These are phyloP conservation scores for Tupaia chinensis DNA, from an alignment of 2,113 vertebrate genomes.

Conservation along the genomic window DNA sequence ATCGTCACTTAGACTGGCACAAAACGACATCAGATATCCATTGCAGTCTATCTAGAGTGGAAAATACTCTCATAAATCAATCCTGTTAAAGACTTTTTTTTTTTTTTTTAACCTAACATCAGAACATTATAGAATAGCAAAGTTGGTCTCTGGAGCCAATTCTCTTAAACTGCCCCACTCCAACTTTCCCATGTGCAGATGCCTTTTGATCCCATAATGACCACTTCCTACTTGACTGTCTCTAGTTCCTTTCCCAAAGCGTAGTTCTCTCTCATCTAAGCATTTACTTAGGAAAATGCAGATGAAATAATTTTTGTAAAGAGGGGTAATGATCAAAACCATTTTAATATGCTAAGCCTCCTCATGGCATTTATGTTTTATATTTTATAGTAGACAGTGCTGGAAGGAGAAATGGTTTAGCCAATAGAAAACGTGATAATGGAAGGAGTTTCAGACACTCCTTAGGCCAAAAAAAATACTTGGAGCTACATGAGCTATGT, in stretches of 20 bases:
- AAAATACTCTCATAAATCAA: constrained; percentile 46
- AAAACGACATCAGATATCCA: constrained; percentile 19
- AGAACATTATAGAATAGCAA: neutral
- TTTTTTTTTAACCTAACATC: neutral
- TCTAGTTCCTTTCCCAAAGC: neutral
- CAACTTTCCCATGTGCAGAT: rapidly evolving
- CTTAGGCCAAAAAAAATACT: neutral
- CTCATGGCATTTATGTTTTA: neutral
- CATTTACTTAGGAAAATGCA: neutral
- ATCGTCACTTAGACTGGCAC: constrained; percentile 42
- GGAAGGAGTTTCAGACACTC: no score
- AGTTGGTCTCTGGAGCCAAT: neutral
- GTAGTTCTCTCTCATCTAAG: neutral
- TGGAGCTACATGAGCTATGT: neutral
- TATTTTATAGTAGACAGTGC: neutral
- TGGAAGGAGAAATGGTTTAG: neutral
- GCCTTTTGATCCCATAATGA: neutral
- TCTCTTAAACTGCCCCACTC: neutral
- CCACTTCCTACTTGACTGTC: neutral
- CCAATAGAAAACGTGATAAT: neutral
- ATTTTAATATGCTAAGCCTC: neutral
- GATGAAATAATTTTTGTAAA: neutral
- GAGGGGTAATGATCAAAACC: neutral
- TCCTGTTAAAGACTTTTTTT: neutral
- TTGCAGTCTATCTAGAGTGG: neutral